Base-by-base conservation (phyloP, 2,113 vertebrate species). In the Rissa tridactyla region DNA sequence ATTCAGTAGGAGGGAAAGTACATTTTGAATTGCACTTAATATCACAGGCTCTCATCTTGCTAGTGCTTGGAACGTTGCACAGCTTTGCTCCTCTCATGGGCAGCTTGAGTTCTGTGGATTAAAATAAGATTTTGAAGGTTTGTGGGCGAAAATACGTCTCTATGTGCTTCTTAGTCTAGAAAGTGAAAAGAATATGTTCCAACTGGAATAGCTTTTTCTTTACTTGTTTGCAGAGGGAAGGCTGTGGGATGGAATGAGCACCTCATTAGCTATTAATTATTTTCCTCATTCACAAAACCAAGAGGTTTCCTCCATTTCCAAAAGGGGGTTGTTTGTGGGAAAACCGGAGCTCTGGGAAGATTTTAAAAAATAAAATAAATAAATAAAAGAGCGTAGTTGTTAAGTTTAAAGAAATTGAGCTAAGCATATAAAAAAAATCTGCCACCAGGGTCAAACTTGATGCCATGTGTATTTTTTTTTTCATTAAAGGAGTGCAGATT, bases 401-500 rank as follows among this genome's bases (percentile, higher is more conserved):
- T 97, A 96, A 87, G 73, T 94, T 97, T 96, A 88, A 97, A 97
- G 91, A 95, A 87, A 97, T 80, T 82, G 94, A 94, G 85, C 95
- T 96, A 95, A 93, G 87, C 93, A 93, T 38, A 94, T 92, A 96
- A 97, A 96, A 89, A 89, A 97, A 95, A 95, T 97, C 95, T 97
- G 92, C 94, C 97, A 96, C 81, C 93, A 91, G 96, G 98, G 99
- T 99, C 98, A 99, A 98, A 97, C 97, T 98, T 94, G 97, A 97
- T 98, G 98, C 98, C 98, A 98, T 88, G 91, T 96, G 95, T 96
- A 88, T 98, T 98, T 97, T 96, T 98, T 97, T 97, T 97, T 98
- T 97, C 98, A 98, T 98, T 98, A 99, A 98, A 98, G 97, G 98
- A 98, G 98, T 98, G 92, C 98, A 97, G 98, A 98, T 98, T 98